Conservation (phyloP, 1,140 invertebrate genomes). For the Coelopa frigida region DNA sequence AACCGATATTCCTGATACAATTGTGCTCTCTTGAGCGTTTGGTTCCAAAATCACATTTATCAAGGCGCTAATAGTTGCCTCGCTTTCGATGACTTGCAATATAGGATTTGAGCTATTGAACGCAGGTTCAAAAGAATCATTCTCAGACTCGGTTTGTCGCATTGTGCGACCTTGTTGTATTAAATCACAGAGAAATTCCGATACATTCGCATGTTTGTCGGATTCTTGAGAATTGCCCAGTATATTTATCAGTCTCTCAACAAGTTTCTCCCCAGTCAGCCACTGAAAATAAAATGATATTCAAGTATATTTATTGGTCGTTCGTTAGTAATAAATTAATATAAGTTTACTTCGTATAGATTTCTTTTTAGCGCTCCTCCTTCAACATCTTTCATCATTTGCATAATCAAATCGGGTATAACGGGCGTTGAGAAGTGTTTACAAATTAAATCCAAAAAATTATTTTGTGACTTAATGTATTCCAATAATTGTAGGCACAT, state of each 20-base stretch:
- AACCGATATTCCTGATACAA: conserved; percentile 72
- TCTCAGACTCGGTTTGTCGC: conserved; percentile 53
- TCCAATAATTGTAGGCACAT: conserved; percentile 84
- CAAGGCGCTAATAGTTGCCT: conserved; percentile 48
- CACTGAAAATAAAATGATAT: conserved; percentile 58
- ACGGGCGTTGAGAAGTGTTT: conserved; percentile 89
- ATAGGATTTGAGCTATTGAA: conserved; percentile 40
- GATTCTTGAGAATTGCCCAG: conserved; percentile 67
- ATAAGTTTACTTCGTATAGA: conserved; percentile 67
- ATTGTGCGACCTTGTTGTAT: conserved; percentile 62
- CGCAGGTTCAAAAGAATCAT: conserved; percentile 39
- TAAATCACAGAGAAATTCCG: conserved; percentile 76
- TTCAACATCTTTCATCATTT: conserved; percentile 80
- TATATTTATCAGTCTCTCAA: conserved; percentile 73
- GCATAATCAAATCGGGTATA: conserved; percentile 88
- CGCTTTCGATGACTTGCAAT: conserved; percentile 35
- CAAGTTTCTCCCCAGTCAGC: conserved; percentile 78
- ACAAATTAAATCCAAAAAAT: conserved; percentile 78
- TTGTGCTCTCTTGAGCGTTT: conserved; percentile 63
- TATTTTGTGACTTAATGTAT: conserved; percentile 77
- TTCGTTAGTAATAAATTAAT: not conserved
- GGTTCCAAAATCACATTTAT: conserved; percentile 64
- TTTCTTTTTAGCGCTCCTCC: conserved; percentile 68
- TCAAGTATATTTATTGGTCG: not conserved
- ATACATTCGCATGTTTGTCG: conserved; percentile 71